Base-by-base conservation (phyloP, 1,140 invertebrate species). In the Listronotus bonariensis region DNA sequence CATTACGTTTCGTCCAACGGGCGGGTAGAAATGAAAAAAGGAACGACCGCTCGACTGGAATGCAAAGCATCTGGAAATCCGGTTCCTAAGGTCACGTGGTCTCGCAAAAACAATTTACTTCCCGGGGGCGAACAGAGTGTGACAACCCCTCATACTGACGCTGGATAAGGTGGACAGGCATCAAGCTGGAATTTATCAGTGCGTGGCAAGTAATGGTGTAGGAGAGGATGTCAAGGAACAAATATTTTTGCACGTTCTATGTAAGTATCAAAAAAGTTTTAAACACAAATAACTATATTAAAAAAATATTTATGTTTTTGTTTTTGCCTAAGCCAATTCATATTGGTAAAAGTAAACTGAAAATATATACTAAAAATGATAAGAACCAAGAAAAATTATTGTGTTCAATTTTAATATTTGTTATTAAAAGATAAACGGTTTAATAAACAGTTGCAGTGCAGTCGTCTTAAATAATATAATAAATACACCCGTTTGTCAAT, bases 51-150 rank as follows among this genome's bases (percentile, higher is more conserved):
- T 41, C 83, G 83, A 63, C 79, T 89, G 68, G 84, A 87, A 74
- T 89, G 87, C 75, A 82, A 83, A 73, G 85, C 85, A 59, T 81
- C 81, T 57, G 87, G 87, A 67, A 88, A 88, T 82, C 87, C 87
- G 36, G 81, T 81, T 58, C 87, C 87, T 34, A 85, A 81, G 63
- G 85, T 89, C 63, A 86, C 84, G 51, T 89, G 87, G 87, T 85
- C 84, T 48, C 79, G 86, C 74, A 85, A 85, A 79, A 85, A 85
- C 76, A 86, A 86, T 74, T 76, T 85, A 61, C 80, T 87, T 48
- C 86, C 85, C 56, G 69, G 76, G 74, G 82, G 81, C 55, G 82
- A 83, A 55, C 81, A 83, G 70, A 82, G 80, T 68, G 72, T 80
- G 7, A 77, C 79, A 52, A 80, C 81, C 18, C 79, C 80, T n/a